phyloP scores from a whole-genome alignment of 1,140 invertebrate genomes.

The Solenopsis fugax region DNA sequence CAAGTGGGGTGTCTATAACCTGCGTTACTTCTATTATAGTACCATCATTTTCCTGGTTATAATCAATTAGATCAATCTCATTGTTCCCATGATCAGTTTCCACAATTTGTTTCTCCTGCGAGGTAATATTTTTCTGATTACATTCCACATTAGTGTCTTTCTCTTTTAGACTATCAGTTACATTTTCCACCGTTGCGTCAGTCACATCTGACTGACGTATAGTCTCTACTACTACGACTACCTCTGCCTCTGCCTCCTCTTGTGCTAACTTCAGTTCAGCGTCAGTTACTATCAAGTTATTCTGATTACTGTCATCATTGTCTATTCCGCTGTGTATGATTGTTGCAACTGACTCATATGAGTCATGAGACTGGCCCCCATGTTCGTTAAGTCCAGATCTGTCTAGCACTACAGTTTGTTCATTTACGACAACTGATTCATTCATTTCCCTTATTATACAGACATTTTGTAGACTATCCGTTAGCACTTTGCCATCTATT shows the following conservation, averaged over 20 bases:
- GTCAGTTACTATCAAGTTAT: conserved; percentile 51
- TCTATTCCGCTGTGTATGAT: not conserved
- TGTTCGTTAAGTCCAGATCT: conserved; percentile 46
- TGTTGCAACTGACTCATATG: conserved; percentile 15
- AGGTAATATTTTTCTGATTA: conserved; percentile 16
- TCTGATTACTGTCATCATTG: conserved; percentile 32
- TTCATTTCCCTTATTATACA: conserved; percentile 38
- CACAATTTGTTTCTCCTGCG: conserved; percentile 20
- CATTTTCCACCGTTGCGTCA: conserved; percentile 25
- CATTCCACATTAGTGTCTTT: conserved; percentile 26
- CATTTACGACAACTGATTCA: conserved; percentile 11
- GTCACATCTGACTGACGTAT: conserved; percentile 61
- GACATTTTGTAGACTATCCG: conserved; percentile 5
- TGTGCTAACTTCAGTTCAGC: conserved; percentile 67
- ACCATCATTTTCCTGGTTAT: conserved; percentile 54
- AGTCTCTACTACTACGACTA: conserved; percentile 73
- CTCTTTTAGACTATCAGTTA: conserved; percentile 60
- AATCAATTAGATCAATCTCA: conserved; percentile 72
- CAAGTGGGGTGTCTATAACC: conserved; percentile 44
- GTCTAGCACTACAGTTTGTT: conserved; percentile 50
- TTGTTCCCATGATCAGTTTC: conserved; percentile 47
- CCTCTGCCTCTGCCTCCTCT: conserved; percentile 59
- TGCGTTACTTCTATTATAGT: conserved; percentile 71
- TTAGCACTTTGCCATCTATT: not conserved
- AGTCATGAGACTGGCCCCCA: conserved; percentile 24